Percentiles rank a stretch among this genome's conserved stretches.
Evolutionary conservation across 2,888 invertebrate genomes (phyloP).

Genomic region (Ophonus ardosiacus): DNA sequence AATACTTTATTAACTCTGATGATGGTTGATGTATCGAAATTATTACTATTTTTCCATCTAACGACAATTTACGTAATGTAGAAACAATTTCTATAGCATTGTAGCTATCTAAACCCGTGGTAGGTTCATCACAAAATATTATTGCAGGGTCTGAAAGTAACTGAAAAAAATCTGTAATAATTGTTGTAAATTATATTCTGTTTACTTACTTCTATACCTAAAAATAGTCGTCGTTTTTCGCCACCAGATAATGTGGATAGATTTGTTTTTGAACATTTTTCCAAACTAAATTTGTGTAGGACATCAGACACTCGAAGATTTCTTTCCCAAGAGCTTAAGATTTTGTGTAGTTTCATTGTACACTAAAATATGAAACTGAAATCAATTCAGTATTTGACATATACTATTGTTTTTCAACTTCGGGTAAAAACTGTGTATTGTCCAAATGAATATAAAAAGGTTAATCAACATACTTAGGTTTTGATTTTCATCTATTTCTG

Average conservation of each 20-base stretch:
- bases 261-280: constrained; percentile 83
- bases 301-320: constrained; percentile 75
- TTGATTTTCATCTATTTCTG: too few species aligned
- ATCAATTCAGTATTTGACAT: background rate
- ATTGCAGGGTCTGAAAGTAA: constrained; percentile 91
- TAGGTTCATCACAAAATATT: constrained; percentile 94
- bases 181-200: constrained; percentile 73
- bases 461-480: too few species aligned
- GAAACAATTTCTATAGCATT: constrained; percentile 88
- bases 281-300: constrained; percentile 79
- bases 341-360: constrained; percentile 84
- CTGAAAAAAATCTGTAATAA: constrained; percentile 73
- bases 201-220: constrained; percentile 83
- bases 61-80: constrained; percentile 81
- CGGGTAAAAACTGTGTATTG: too few species aligned
- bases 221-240: constrained; percentile 88
- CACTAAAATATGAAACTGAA: constrained; percentile 77
- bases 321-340: constrained; percentile 12
- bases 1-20: constrained; percentile 88
- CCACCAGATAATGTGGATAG: constrained; percentile 90
- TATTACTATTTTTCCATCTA: constrained; percentile 85
- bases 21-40: constrained; percentile 94
- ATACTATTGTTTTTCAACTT: too few species aligned
- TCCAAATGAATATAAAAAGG: too few species aligned
- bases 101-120: constrained; percentile 92